Evolutionary conservation across 2,797 vertebrate genomes (phyloP).

Genomic region (Hylomyscus alleni): DNA sequence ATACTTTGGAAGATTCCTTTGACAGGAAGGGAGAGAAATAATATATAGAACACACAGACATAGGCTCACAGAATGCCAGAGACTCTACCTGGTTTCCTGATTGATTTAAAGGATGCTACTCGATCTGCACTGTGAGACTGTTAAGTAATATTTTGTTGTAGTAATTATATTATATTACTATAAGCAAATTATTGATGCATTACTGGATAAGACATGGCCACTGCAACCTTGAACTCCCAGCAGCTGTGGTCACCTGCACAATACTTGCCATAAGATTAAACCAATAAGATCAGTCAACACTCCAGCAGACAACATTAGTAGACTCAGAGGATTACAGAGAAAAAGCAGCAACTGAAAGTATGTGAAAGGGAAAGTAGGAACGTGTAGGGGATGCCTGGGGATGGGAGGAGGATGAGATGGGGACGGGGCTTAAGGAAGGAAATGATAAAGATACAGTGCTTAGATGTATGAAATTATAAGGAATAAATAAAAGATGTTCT

Average conservation of each 20-base stretch:
- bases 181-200: background rate
- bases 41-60: background rate
- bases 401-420: background rate
- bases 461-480: background rate
- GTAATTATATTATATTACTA: background rate
- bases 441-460: background rate
- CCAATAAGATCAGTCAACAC: background rate
- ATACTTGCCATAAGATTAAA: background rate
- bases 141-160: constrained; percentile 29
- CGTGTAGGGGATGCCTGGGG: background rate
- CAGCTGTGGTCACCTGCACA: background rate
- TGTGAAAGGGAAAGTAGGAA: background rate
- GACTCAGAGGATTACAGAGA: background rate
- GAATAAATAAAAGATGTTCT: background rate
- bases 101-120: background rate
- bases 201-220: background rate
- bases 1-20: constrained; percentile 13
- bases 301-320: background rate
- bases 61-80: background rate
- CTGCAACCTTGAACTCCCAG: background rate
- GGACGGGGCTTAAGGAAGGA: background rate
- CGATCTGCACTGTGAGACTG: background rate
- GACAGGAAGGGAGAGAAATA: constrained; percentile 18
- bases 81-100: background rate
- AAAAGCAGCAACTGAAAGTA: background rate